phyloP scores from a whole-genome alignment of 2,797 vertebrate genomes.

The Liparis tanakae region DNA sequence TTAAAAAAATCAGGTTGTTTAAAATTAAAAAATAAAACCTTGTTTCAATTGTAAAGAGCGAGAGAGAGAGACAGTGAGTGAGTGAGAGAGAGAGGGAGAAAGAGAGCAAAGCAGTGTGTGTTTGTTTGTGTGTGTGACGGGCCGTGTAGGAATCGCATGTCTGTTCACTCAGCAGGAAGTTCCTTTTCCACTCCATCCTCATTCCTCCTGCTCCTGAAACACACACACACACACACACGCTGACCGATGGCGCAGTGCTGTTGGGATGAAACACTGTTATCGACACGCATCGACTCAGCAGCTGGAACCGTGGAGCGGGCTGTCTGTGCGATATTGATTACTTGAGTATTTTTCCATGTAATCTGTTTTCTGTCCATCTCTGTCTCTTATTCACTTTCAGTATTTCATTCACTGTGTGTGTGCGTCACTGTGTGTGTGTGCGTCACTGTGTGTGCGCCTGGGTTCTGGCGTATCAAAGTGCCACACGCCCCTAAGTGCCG shows the following conservation, averaged over 20 bases:
- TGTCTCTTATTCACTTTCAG: neutral
- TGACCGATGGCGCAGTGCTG: neutral
- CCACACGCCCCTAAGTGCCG: slow-evolving; percentile 28
- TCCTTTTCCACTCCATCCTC: slow-evolving; percentile 72
- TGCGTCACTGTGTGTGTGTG: neutral
- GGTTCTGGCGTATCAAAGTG: slow-evolving; percentile 18
- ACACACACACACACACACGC: slow-evolving; percentile 20
- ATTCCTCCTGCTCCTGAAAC: slow-evolving; percentile 65
- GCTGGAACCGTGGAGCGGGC: slow-evolving; percentile 6
- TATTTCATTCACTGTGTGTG: slow-evolving; percentile 1
- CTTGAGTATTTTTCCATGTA: slow-evolving; percentile 43
- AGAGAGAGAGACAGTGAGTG: no score
- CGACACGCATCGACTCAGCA: slow-evolving; percentile 46
- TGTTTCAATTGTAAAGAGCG: no score
- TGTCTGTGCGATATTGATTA: slow-evolving; percentile 46
- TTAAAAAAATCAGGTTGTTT: no score
- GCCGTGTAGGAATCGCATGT: slow-evolving; percentile 54
- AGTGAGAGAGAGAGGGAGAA: no score
- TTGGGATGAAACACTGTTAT: slow-evolving; percentile 43
- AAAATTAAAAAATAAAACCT: no score
- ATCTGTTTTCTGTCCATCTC: slow-evolving; percentile 16
- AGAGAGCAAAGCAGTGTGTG: neutral
- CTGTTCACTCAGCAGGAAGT: slow-evolving; percentile 75
- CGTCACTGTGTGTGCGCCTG: neutral
- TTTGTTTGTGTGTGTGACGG: slow-evolving; percentile 31